These are phyloP conservation scores for Nebria brevicollis DNA, from an alignment of 2,888 invertebrate species.

Conservation along the genomic window DNA sequence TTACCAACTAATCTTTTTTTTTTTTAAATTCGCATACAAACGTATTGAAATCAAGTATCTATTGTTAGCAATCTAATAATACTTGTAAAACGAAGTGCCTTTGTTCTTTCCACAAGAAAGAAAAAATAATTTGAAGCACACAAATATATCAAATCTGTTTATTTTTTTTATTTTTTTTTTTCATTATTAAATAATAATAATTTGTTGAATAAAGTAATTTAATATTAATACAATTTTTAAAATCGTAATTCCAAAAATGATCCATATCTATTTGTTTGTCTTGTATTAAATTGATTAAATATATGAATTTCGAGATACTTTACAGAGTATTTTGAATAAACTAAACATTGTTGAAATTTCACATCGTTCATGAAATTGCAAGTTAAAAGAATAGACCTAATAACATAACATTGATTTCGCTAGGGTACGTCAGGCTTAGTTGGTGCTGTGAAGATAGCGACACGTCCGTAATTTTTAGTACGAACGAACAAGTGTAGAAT, in stretches of 20 bases:
- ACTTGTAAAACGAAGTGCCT: neutral
- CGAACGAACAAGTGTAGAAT: conserved; percentile 23
- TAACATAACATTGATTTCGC: neutral
- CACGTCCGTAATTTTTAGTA: conserved; percentile 17
- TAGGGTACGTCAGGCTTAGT: conserved; percentile 12
- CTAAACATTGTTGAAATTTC: no score
- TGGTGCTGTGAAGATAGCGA: conserved; percentile 24
- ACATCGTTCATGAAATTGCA: no score
- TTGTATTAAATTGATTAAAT: no score
- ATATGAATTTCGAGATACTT: no score
- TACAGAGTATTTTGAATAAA: no score
- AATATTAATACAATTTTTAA: no score
- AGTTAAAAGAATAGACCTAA: no score
- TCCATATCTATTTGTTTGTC: no score
- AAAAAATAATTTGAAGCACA: neutral
- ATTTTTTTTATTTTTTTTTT: no score
- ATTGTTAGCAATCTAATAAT: neutral
- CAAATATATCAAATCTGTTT: neutral
- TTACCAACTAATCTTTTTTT: neutral
- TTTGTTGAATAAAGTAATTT: no score
- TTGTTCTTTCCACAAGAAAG: neutral
- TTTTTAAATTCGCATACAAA: neutral
- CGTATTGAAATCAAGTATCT: neutral
- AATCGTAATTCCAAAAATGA: no score
- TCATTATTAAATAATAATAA: no score